Percentiles rank a stretch among this genome's conserved stretches.
phyloP scores from a whole-genome alignment of 2,797 vertebrate species.

The Lithobates sylvaticus region DNA sequence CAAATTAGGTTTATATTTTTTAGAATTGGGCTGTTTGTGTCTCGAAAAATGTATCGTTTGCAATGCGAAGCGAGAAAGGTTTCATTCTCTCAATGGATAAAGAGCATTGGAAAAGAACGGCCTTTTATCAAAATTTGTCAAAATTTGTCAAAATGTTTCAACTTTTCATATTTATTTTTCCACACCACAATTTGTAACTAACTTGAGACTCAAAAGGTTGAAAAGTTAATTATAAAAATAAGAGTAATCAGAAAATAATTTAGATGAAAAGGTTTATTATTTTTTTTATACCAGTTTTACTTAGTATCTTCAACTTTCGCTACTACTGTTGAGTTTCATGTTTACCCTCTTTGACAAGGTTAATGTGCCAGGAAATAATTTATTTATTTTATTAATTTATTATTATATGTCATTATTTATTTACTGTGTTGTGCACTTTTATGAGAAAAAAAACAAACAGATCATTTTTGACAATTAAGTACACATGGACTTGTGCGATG shows the following conservation, averaged over 20 bases:
- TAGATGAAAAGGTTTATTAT: neutral
- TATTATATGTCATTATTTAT: conserved; percentile 77
- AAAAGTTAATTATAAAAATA: neutral
- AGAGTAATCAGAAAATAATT: neutral
- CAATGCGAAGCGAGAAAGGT: neutral
- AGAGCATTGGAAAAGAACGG: neutral
- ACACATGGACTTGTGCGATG: neutral
- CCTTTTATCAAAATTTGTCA: neutral
- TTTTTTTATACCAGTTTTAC: neutral
- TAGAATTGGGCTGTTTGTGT: neutral
- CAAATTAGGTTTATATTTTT: neutral
- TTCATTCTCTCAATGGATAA: neutral
- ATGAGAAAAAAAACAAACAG: conserved; percentile 12
- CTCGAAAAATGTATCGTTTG: neutral
- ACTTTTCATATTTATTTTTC: neutral
- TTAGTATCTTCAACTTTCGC: neutral
- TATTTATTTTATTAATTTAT: conserved; percentile 80
- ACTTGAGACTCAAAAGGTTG: neutral
- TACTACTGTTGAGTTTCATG: neutral
- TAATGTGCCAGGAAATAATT: conserved; percentile 71
- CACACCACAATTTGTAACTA: neutral
- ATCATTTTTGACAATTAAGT: neutral
- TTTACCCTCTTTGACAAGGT: neutral
- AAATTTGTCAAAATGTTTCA: neutral
- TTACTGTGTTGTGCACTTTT: conserved; percentile 76